Conservation (phyloP, 2,888 invertebrate species). For the Trachelus tabidus region DNA sequence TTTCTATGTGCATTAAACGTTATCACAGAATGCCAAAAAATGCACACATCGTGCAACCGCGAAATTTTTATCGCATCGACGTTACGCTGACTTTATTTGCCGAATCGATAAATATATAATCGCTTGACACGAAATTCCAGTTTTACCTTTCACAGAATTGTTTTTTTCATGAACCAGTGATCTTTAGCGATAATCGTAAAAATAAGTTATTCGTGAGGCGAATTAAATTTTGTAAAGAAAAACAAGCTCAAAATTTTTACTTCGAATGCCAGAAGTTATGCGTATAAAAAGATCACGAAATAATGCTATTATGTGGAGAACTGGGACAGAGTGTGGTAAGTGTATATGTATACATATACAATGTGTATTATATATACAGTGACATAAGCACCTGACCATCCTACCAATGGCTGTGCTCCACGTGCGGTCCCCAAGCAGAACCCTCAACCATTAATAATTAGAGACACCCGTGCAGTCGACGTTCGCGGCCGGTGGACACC, state of each 20-base stretch:
- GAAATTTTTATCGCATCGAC: too few relatives aligned
- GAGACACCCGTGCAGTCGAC: conserved; percentile 38
- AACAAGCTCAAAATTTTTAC: neutral
- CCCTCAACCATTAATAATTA: conserved; percentile 50
- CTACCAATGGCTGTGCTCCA: conserved; percentile 28
- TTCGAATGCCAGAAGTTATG: neutral
- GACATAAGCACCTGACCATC: conserved; percentile 30
- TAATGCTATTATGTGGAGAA: neutral
- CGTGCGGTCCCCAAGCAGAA: conserved; percentile 35
- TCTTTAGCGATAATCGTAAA: too few relatives aligned
- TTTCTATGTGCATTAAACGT: too few relatives aligned
- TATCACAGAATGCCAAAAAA: too few relatives aligned
- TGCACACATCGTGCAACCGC: too few relatives aligned
- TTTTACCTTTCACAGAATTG: too few relatives aligned
- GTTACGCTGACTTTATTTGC: too few relatives aligned
- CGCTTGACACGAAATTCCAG: neutral
- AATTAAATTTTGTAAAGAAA: neutral
- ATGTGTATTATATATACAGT: neutral
- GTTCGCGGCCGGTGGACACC: conserved; percentile 34
- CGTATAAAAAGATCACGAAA: neutral
- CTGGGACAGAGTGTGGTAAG: neutral
- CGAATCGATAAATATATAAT: neutral
- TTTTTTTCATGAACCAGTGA: too few relatives aligned
- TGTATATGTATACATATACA: neutral
- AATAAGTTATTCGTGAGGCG: neutral